phyloP scores from a whole-genome alignment of 2,888 invertebrate genomes.

The Chymomyza caudatula region DNA sequence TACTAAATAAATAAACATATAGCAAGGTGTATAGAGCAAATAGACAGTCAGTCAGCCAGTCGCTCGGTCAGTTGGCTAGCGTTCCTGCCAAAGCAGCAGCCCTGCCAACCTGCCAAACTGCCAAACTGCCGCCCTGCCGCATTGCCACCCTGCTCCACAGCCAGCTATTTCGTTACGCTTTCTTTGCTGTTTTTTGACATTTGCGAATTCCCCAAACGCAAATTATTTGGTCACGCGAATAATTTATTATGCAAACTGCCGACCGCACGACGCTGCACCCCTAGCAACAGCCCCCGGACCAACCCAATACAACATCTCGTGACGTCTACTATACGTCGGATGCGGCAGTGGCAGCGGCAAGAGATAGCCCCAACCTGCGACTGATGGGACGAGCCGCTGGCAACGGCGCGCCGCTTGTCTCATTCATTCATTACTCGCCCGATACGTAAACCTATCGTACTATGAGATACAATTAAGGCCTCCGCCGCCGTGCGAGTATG shows the following conservation, averaged over 20 bases:
- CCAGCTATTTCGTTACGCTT: background rate
- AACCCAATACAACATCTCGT: conserved; percentile 37
- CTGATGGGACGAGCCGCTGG: background rate
- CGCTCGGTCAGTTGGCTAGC: too few relatives aligned
- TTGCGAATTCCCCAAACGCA: conserved; percentile 58
- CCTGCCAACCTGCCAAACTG: too few relatives aligned
- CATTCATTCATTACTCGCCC: conserved; percentile 52
- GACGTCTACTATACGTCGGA: conserved; percentile 7
- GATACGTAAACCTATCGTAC: conserved; percentile 32
- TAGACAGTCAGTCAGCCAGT: too few relatives aligned
- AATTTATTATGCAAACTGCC: conserved; percentile 67
- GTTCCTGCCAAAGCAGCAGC: too few relatives aligned
- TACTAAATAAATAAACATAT: background rate
- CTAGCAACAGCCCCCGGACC: background rate
- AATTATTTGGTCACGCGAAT: conserved; percentile 72
- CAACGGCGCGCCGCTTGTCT: conserved; percentile 11
- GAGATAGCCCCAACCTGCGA: background rate
- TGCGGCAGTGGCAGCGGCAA: background rate
- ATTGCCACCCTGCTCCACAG: conserved; percentile 33
- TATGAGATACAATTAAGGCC: conserved; percentile 49
- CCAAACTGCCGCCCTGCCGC: conserved; percentile 17
- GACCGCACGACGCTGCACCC: conserved; percentile 18
- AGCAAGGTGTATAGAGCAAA: background rate
- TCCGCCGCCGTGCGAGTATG: conserved; percentile 44
- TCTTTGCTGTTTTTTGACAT: conserved; percentile 25